Conservation (phyloP, 2,113 vertebrate species). For the Nesoenas mayeri region DNA sequence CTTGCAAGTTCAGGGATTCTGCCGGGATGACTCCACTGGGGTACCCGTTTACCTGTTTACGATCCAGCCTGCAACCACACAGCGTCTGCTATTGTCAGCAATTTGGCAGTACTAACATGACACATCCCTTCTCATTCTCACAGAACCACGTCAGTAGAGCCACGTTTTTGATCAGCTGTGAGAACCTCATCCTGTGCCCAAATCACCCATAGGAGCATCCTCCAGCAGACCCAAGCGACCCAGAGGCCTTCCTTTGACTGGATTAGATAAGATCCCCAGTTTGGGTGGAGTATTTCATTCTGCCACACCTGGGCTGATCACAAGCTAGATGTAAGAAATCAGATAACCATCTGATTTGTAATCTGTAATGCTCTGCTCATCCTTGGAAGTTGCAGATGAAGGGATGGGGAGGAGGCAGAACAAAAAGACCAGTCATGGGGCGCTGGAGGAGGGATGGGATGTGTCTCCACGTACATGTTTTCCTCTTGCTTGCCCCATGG, state of each 20-base stretch:
- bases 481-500: not conserved
- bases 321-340: not conserved
- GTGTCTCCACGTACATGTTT: accelerated
- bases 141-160: not conserved
- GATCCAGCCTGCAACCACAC: not conserved
- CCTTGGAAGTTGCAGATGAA: not conserved
- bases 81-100: not conserved
- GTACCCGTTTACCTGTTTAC: not conserved
- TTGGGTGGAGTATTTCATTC: not conserved
- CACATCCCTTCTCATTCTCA: not conserved
- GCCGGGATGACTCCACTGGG: not conserved
- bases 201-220: not conserved
- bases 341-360: not conserved
- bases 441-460: not conserved
- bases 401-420: not conserved
- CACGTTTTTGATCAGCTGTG: accelerated
- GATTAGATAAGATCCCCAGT: not conserved
- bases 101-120: not conserved
- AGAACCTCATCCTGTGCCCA: not conserved
- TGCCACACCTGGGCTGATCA: not conserved
- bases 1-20: not conserved
- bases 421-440: not conserved
- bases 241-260: not conserved
- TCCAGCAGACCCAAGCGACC: not conserved
- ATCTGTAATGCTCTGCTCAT: not conserved